Conservation (phyloP, 2,797 vertebrate species). For the Calcarius lapponicus region DNA sequence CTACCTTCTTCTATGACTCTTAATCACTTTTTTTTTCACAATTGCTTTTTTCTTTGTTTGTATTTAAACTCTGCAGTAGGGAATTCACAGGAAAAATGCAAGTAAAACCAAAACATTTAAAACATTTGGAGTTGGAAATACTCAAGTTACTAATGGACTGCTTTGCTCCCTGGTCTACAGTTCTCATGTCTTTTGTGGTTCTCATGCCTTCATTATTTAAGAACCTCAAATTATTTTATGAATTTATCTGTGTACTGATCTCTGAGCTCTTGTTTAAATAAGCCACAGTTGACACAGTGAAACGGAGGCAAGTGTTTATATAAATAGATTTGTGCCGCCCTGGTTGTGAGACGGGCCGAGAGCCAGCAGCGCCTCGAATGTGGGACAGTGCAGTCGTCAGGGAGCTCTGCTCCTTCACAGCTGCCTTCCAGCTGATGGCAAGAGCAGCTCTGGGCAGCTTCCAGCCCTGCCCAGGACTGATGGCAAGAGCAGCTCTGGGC, state of each 20-base stretch:
- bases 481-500: background rate
- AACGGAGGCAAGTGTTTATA: constrained; percentile 16
- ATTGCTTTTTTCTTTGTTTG: background rate
- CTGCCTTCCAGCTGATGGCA: constrained; percentile 12
- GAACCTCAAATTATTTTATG: background rate
- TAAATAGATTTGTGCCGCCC: constrained; percentile 30
- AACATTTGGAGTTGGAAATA: background rate
- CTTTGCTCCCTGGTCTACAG: background rate
- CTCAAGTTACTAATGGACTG: background rate
- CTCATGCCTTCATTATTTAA: background rate
- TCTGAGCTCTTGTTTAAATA: constrained; percentile 17
- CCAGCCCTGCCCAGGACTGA: background rate
- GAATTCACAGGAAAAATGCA: background rate
- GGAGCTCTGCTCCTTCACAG: background rate
- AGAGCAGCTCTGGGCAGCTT: background rate
- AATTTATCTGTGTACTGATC: constrained; percentile 1
- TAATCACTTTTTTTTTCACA: background rate
- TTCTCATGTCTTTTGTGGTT: background rate
- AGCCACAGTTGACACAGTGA: constrained; percentile 1
- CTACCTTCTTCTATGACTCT: background rate
- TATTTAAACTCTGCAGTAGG: background rate
- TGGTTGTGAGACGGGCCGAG: background rate
- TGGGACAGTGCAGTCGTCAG: background rate
- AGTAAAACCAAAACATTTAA: background rate
- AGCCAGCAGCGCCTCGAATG: background rate